These are phyloP conservation scores for Chelmon rostratus DNA, from an alignment of 2,797 vertebrate genomes.

Conservation along the genomic window DNA sequence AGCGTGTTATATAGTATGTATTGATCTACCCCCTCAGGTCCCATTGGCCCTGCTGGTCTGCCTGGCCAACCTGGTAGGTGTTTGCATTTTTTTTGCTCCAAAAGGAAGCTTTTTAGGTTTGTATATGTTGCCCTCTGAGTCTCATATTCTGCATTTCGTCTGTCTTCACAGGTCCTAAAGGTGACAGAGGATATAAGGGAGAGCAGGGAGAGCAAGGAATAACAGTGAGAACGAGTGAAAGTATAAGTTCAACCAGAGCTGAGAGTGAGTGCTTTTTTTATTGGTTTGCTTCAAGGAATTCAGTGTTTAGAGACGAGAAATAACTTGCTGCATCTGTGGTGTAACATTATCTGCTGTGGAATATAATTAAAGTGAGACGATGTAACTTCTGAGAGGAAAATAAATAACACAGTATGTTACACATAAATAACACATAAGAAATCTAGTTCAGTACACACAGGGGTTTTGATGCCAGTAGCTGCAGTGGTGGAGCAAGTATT, in stretches of 20 bases:
- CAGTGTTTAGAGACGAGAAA: background rate
- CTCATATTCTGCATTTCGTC: conserved; percentile 3
- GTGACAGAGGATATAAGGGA: conserved; percentile 89
- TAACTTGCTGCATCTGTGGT: background rate
- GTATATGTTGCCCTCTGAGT: background rate
- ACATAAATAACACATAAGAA: background rate
- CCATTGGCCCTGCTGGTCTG: conserved; percentile 93
- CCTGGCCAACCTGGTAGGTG: conserved; percentile 92
- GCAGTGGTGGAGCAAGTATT: too few relatives aligned
- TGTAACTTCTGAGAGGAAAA: background rate
- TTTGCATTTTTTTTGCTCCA: background rate
- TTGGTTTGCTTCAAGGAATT: background rate
- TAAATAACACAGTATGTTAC: background rate
- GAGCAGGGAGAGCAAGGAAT: conserved; percentile 85
- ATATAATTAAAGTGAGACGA: background rate
- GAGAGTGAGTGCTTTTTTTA: conserved; percentile 70
- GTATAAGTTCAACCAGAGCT: conserved; percentile 59
- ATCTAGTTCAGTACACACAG: background rate
- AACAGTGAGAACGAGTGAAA: conserved; percentile 73
- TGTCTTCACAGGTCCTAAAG: conserved; percentile 83
- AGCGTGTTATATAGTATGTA: background rate
- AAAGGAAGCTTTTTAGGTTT: background rate
- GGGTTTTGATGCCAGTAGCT: background rate
- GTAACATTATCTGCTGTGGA: background rate
- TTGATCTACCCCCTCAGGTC: conserved; percentile 84